Evolutionary conservation across 2,113 vertebrate species (phyloP).

Genomic region (Coptodon rendalli): DNA sequence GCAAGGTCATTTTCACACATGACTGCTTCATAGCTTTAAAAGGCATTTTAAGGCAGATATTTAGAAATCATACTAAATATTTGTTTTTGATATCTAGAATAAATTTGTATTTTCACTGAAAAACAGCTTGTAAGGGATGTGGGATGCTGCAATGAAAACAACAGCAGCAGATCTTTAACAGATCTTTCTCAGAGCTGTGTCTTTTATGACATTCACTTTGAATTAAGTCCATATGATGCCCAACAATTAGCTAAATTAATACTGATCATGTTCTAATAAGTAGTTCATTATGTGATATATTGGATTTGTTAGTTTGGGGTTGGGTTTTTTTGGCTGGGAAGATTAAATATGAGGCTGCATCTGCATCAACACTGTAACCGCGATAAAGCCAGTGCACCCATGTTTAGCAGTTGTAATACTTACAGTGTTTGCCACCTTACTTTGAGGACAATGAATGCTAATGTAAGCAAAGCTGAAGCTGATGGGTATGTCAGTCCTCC

Average conservation of each 20-base stretch:
- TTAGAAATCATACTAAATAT: not conserved
- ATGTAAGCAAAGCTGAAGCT: not conserved
- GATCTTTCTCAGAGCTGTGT: not conserved
- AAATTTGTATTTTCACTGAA: not conserved
- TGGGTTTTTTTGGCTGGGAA: no score
- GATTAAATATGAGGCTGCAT: not conserved
- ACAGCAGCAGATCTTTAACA: not conserved
- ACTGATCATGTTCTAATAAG: not conserved
- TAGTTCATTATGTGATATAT: not conserved
- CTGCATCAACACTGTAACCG: not conserved
- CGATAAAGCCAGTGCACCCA: not conserved
- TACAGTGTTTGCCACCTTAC: not conserved
- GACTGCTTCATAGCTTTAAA: not conserved
- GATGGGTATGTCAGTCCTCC: not conserved
- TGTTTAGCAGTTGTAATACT: not conserved
- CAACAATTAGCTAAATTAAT: not conserved
- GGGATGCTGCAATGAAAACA: not conserved
- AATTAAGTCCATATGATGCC: not conserved
- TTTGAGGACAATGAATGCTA: not conserved
- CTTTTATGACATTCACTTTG: not conserved
- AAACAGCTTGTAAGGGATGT: not conserved
- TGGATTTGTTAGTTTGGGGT: not conserved
- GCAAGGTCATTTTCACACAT: slow-evolving; percentile 4
- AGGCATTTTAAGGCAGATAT: not conserved
- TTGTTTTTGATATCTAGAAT: not conserved